Base-by-base conservation (phyloP, 2,888 invertebrate genomes). In the Cataglyphis cursor region DNA sequence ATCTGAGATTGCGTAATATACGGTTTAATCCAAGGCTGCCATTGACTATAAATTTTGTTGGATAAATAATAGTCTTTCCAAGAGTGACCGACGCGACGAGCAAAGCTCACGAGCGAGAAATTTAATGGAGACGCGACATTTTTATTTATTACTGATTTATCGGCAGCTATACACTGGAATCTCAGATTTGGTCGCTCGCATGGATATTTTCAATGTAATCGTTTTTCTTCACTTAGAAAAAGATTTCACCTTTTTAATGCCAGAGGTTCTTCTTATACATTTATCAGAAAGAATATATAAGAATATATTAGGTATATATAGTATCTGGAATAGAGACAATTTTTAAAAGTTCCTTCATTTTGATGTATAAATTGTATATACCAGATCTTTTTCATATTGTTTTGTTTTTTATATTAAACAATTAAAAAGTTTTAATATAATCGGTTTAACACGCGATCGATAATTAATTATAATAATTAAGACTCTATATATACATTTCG, bases 101-200 rank as follows among this genome's bases (percentile, higher is more conserved):
- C 59, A 61, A 15, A 12, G 35, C 64, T 21, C 24, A 80, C 44
- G 64, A 51, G 80, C 82, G 86, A 87, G 82, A 89, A 89, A 81
- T 86, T 84, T 81, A 88, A 91, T 83, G 86, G 86, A 87, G 87
- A 87, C 84, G 73, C 89, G 89, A 91, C 88, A 87, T 91, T 91
- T 91, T 88, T 91, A 89, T 90, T 92, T 86, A 89, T 89, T 88
- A 86, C 87, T 92, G 90, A 92, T 90, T 92, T 92, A 92, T 92
- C 84, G 89, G 31, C 83, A 74, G 65, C 70, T 44, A 84, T 85
- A 68, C 70, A 80, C 35, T 84, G 85, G 90, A 91, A 91, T 92
- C 91, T 91, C 82, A 87, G 85, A 91, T 92, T 91, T 83, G 80
- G 78, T 87, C 82, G 75, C 78, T 87, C 81, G 65, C 68, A 78